phyloP scores from a whole-genome alignment of 2,797 vertebrate genomes.

The Hoplostethus mediterraneus region DNA sequence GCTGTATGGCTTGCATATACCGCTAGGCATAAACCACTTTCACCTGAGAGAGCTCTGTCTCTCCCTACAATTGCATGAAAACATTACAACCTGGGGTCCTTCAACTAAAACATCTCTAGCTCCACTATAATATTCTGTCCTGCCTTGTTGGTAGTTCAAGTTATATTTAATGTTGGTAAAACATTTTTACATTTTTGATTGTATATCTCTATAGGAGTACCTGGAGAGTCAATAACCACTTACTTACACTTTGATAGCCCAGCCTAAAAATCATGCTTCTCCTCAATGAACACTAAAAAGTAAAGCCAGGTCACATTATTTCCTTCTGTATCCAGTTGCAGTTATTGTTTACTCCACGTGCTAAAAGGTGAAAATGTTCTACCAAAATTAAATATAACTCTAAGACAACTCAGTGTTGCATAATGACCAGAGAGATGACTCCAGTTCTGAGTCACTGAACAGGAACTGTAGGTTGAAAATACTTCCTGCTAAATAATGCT shows the following conservation, averaged over 20 bases:
- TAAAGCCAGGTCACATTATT: no score
- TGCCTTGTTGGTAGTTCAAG: not conserved
- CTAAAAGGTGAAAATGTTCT: not conserved
- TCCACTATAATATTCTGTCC: conserved; percentile 20
- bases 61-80: conserved; percentile 30
- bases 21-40: conserved; percentile 38
- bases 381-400: not conserved
- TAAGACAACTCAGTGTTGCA: not conserved
- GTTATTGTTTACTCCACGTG: no score
- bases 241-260: no score
- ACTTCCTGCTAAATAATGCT: not conserved
- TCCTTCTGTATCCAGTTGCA: no score
- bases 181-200: conserved; percentile 15
- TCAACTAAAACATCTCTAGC: conserved; percentile 38
- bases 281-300: not conserved
- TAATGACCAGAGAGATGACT: no score
- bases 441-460: not conserved
- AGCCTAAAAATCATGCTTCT: not conserved
- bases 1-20: conserved; percentile 44
- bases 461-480: not conserved
- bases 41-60: conserved; percentile 22
- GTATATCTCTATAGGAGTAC: no score
- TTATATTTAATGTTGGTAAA: conserved; percentile 6
- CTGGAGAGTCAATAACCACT: no score
- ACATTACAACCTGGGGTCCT: conserved; percentile 28